A percentile compares a stretch with the other conserved stretches of the same genome.
These are phyloP conservation scores for Lathronympha strigana DNA, from an alignment of 2,888 invertebrate species.

Conservation along the genomic window DNA sequence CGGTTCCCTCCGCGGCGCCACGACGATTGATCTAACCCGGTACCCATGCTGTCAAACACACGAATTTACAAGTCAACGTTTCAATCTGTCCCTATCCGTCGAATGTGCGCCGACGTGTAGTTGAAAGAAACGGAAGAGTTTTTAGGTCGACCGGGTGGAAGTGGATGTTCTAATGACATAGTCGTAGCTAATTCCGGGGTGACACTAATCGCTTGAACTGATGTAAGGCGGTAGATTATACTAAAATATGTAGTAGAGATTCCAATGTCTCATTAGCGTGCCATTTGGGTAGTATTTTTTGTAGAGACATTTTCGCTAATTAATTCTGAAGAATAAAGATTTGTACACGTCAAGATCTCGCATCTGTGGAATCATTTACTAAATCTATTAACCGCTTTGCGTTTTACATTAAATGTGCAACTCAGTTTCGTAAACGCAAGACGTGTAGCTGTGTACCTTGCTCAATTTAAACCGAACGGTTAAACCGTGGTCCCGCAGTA, in stretches of 20 bases:
- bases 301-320: slow-evolving; percentile 19
- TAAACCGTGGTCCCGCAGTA: slow-evolving; percentile 50
- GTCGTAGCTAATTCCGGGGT: slow-evolving; percentile 69
- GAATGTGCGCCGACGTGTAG: slow-evolving; percentile 9
- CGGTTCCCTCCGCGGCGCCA: slow-evolving; percentile 72
- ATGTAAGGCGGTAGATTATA: slow-evolving; percentile 52
- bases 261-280: slow-evolving; percentile 45
- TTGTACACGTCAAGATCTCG: not conserved
- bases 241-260: slow-evolving; percentile 60
- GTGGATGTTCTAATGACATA: slow-evolving; percentile 71
- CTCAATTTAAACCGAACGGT: slow-evolving; percentile 25
- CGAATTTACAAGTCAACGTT: slow-evolving; percentile 48
- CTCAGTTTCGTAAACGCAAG: not conserved
- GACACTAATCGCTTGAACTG: slow-evolving; percentile 70
- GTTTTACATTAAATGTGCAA: not conserved
- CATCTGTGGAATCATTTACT: not conserved
- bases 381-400: not conserved
- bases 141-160: slow-evolving; percentile 57
- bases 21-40: slow-evolving; percentile 77
- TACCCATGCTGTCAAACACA: slow-evolving; percentile 55
- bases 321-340: not conserved
- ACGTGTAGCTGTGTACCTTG: slow-evolving; percentile 20
- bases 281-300: slow-evolving; percentile 5
- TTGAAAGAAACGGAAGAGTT: slow-evolving; percentile 39
- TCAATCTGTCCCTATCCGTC: slow-evolving; percentile 49